Evolutionary conservation across 2,113 vertebrate species (phyloP).

Genomic region (Nycticebus coucang): DNA sequence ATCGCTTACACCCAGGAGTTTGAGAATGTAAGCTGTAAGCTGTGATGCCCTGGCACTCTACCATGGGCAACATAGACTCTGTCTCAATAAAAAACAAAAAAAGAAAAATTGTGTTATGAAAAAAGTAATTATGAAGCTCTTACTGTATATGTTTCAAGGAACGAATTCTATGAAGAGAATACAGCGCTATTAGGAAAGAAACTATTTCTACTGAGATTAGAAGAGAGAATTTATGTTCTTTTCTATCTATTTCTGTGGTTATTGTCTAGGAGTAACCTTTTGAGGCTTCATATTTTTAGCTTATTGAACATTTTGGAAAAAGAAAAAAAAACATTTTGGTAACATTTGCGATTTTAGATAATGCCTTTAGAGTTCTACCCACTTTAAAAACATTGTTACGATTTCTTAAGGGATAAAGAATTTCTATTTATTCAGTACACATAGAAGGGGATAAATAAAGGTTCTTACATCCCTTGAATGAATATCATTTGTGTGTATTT

Average conservation of each 20-base stretch:
- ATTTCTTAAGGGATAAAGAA: background rate
- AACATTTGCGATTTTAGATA: slow-evolving; percentile 1
- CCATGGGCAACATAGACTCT: too few relatives aligned
- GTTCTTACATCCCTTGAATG: background rate
- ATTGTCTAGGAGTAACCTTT: background rate
- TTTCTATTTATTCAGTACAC: background rate
- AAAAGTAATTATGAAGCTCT: background rate
- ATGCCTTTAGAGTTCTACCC: slow-evolving; percentile 21
- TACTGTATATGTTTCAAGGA: background rate
- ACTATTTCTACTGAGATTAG: background rate
- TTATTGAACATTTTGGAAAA: slow-evolving; percentile 31
- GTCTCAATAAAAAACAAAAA: too few relatives aligned
- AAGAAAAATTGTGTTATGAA: background rate
- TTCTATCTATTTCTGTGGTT: background rate
- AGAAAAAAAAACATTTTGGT: slow-evolving; percentile 23
- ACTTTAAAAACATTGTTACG: background rate
- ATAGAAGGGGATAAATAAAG: background rate
- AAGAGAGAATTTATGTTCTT: background rate
- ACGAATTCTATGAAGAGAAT: background rate
- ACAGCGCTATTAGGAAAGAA: slow-evolving; percentile 27
- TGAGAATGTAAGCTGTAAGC: too few relatives aligned
- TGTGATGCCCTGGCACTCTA: too few relatives aligned
- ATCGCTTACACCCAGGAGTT: too few relatives aligned
- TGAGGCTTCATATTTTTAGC: slow-evolving; percentile 16
- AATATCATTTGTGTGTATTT: background rate